Evolutionary conservation across 2,797 vertebrate species (phyloP).

Genomic region (Eurystomus glaucurus): DNA sequence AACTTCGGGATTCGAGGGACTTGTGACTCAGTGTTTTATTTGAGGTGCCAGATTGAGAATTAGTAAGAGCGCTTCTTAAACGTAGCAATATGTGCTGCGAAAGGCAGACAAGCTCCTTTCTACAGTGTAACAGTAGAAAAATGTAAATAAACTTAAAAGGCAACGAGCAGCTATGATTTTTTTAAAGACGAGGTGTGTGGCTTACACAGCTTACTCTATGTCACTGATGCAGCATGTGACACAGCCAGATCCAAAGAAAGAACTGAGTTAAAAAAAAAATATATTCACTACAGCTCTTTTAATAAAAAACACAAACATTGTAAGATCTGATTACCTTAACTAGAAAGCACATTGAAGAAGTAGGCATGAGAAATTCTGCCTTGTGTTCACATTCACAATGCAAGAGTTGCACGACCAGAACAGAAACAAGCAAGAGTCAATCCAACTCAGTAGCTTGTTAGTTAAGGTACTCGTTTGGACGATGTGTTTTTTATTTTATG

Average conservation of each 20-base stretch:
- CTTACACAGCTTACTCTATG: not conserved
- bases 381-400: rapidly evolving
- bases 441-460: not conserved
- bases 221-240: rapidly evolving
- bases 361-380: not conserved
- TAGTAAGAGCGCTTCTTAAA: not conserved
- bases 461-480: not conserved
- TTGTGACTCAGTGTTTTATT: slow-evolving; percentile 33
- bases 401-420: not conserved
- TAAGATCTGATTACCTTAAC: not conserved
- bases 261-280: not conserved
- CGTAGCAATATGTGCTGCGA: slow-evolving; percentile 32
- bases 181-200: not conserved
- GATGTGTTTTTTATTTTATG: not conserved
- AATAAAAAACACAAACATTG: not conserved
- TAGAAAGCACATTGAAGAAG: not conserved
- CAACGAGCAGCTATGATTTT: not conserved
- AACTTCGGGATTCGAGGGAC: not conserved
- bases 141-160: not conserved
- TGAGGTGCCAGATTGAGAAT: slow-evolving; percentile 19
- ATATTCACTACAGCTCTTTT: not conserved
- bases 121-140: not conserved
- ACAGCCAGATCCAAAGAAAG: not conserved
- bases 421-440: not conserved
- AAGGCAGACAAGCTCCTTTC: slow-evolving; percentile 10